Evolutionary conservation across 2,113 vertebrate species (phyloP), one percentile per base, ranked within the genome.

Genomic region (Zootoca vivipara): DNA sequence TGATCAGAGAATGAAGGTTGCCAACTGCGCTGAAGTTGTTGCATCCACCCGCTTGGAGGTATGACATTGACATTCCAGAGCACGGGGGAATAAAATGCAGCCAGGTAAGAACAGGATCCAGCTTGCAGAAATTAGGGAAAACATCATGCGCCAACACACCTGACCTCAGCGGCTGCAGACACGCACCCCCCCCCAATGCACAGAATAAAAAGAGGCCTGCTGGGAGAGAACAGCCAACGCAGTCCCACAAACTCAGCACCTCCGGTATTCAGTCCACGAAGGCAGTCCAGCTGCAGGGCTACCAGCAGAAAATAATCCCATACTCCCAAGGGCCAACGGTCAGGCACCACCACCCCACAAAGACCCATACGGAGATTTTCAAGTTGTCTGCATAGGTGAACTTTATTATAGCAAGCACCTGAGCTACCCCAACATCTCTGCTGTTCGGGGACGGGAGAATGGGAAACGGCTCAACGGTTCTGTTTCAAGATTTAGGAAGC

Each of bases 61-160:
- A 64, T 9, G 75, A 91, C 2, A 88, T 0, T 70, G 42, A 2
- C 20, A 78, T 67, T 94, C 92, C 81, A 90, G 92, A 88, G 91
- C 67, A 80, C 73, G 86, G 92, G 72, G 84, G 82, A 94, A 90
- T n/a, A 64, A 69, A 79, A 77, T 90, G 87, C 40, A 83, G 65
- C 38, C 52, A 75, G 4, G 3, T 72, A 83, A 90, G 90, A 85
- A 82, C 20, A 26, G 56, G 94, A 79, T 40, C 77, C 82, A 82
- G 78, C 70, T 91, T 84, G 40, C 35, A 33, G 22, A 6, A 74
- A 28, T 72, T 35, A 85, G 52, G 83, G 67, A 0, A 40, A 7
- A 1, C 1, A 58, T 52, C 4, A 28, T 42, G n/a, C 2, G 35
- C 46, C 85, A 79, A 85, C 77, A 81, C 8, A 80, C 82, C 83